phyloP scores from a whole-genome alignment of 2,888 invertebrate genomes.

The Mesorhabditis spiculigera region DNA sequence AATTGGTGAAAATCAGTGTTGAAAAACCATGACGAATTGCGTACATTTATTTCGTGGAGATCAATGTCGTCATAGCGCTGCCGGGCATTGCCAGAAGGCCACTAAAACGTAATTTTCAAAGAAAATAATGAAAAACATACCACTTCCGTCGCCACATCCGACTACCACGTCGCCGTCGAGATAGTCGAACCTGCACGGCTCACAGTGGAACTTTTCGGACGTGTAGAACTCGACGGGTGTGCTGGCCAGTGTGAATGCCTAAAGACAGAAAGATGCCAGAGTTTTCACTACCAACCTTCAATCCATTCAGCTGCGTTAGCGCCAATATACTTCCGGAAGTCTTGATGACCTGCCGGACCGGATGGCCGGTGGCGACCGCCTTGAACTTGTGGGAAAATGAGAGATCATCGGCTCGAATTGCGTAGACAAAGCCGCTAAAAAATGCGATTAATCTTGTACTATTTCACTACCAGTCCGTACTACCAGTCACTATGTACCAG shows the following conservation, averaged over 20 bases:
- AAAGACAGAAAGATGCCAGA: neutral
- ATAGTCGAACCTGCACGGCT: neutral
- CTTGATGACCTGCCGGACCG: conserved; percentile 1
- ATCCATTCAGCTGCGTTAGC: conserved; percentile 1
- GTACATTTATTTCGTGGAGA: neutral
- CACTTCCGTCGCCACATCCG: conserved; percentile 1
- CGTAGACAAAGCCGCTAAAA: neutral
- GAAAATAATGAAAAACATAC: neutral
- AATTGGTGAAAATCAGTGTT: neutral
- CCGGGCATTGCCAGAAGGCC: neutral
- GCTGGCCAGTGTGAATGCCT: neutral
- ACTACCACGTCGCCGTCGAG: neutral
- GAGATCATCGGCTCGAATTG: conserved; percentile 1
- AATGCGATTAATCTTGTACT: no score
- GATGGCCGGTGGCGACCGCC: neutral
- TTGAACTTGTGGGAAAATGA: neutral
- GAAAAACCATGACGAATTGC: neutral
- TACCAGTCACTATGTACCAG: no score
- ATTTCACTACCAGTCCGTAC: no score
- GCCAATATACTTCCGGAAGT: neutral
- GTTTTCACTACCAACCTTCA: neutral
- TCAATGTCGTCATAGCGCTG: neutral
- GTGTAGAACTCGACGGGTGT: neutral
- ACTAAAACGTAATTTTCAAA: neutral
- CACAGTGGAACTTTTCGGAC: neutral